phyloP scores from a whole-genome alignment of 2,888 invertebrate species.

The Andrena trimmerana region DNA sequence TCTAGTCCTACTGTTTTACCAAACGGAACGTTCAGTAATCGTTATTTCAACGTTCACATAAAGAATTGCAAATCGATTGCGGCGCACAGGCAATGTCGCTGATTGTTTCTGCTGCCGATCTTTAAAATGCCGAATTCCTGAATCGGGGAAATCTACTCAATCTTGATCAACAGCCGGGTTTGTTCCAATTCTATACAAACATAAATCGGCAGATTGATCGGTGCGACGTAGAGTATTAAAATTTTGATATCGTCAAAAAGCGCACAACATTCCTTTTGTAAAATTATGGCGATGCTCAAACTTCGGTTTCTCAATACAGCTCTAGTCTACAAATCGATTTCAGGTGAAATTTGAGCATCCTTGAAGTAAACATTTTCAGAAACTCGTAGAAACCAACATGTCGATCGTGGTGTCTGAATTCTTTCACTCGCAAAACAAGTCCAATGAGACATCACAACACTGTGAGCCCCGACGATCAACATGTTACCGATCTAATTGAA shows the following conservation, averaged over 20 bases:
- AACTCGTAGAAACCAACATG: constrained; percentile 35
- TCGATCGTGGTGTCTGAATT: constrained; percentile 11
- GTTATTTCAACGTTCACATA: neutral
- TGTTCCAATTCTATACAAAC: constrained; percentile 26
- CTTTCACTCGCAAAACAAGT: neutral
- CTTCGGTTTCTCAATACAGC: constrained; percentile 14
- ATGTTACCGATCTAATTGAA: constrained; percentile 20
- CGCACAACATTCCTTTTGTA: constrained; percentile 32
- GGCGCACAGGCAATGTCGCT: too few species aligned
- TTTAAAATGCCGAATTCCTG: neutral
- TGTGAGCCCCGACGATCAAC: constrained; percentile 6
- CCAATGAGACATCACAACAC: neutral
- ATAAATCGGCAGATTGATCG: constrained; percentile 30
- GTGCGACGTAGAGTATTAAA: constrained; percentile 3
- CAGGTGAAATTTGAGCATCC: constrained; percentile 50
- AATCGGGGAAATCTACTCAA: constrained; percentile 14
- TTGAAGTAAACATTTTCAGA: constrained; percentile 6
- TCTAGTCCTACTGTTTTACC: neutral
- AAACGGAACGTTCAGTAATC: neutral
- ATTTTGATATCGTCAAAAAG: constrained; percentile 13
- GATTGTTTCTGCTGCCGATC: too few species aligned
- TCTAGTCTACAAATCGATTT: neutral
- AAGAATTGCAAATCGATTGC: neutral
- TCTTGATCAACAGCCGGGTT: constrained; percentile 8
- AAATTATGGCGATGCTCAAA: constrained; percentile 44